A percentile compares a stretch with the other conserved stretches of the same genome.
phyloP scores from a whole-genome alignment of 2,888 invertebrate genomes.

The Callyntrura guangdongensis region DNA sequence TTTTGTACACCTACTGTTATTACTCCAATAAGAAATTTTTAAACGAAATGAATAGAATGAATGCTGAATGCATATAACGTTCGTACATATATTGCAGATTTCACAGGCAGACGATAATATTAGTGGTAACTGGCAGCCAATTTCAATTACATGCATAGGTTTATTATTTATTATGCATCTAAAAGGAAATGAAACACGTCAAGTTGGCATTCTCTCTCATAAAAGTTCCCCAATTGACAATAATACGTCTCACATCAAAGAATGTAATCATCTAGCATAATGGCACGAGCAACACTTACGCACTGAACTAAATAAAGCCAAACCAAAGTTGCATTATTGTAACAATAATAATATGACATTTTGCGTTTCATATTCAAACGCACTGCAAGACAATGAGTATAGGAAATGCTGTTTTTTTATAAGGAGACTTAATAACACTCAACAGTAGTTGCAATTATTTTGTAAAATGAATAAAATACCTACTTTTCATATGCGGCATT shows the following conservation, averaged over 20 bases:
- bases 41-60: not conserved
- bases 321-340: not conserved
- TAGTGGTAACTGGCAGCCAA: no score
- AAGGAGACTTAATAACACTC: slow-evolving; percentile 39
- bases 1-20: not conserved
- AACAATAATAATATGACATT: slow-evolving; percentile 30
- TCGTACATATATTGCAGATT: no score
- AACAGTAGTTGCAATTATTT: slow-evolving; percentile 47
- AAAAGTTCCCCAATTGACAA: slow-evolving; percentile 39
- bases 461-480: slow-evolving; percentile 4
- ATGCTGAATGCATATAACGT: no score
- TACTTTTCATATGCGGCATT: not conserved
- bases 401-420: slow-evolving; percentile 50
- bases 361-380: slow-evolving; percentile 16
- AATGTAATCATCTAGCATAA: slow-evolving; percentile 39
- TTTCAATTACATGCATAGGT: no score
- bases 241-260: slow-evolving; percentile 43
- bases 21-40: not conserved
- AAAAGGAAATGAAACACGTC: slow-evolving; percentile 71
- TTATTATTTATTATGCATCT: not conserved
- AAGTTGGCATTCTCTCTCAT: slow-evolving; percentile 67
- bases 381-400: slow-evolving; percentile 6
- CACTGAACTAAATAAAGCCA: not conserved
- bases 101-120: not conserved
- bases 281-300: slow-evolving; percentile 17